Conservation (phyloP, 2,113 vertebrate genomes). For the Callaeas wilsoni region DNA sequence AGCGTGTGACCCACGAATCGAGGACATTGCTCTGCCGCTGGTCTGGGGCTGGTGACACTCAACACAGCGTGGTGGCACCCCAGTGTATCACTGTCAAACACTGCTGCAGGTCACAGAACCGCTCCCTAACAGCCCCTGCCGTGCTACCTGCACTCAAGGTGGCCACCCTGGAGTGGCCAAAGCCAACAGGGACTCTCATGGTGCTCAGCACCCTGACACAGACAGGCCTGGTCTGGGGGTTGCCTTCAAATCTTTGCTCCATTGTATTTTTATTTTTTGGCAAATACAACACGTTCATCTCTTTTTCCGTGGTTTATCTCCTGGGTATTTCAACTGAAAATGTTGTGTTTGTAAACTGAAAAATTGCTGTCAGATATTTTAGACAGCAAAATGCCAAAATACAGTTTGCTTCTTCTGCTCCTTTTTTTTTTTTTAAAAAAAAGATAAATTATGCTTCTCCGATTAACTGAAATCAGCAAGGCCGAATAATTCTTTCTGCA, state of each 20-base stretch:
- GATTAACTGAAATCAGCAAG: neutral
- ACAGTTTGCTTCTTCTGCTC: neutral
- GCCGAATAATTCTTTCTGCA: slow-evolving; percentile 15
- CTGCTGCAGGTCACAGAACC: neutral
- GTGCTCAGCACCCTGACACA: fast-evolving
- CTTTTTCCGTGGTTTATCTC: neutral
- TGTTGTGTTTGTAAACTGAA: neutral
- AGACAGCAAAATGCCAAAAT: neutral
- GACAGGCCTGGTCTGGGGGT: neutral
- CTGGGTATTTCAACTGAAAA: neutral
- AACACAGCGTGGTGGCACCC: neutral
- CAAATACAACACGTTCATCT: neutral
- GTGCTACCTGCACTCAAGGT: fast-evolving
- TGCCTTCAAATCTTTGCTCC: fast-evolving
- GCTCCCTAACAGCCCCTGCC: neutral
- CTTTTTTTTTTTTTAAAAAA: neutral
- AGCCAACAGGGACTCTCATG: fast-evolving
- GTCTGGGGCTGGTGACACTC: neutral
- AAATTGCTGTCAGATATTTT: neutral
- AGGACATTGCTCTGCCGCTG: fast-evolving
- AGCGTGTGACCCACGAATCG: fast-evolving
- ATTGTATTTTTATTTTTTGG: fast-evolving
- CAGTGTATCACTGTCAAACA: fast-evolving
- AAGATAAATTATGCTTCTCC: neutral
- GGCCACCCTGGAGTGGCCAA: neutral